Base-by-base conservation (phyloP, 1,140 invertebrate genomes). In the Gryllus bimaculatus region DNA sequence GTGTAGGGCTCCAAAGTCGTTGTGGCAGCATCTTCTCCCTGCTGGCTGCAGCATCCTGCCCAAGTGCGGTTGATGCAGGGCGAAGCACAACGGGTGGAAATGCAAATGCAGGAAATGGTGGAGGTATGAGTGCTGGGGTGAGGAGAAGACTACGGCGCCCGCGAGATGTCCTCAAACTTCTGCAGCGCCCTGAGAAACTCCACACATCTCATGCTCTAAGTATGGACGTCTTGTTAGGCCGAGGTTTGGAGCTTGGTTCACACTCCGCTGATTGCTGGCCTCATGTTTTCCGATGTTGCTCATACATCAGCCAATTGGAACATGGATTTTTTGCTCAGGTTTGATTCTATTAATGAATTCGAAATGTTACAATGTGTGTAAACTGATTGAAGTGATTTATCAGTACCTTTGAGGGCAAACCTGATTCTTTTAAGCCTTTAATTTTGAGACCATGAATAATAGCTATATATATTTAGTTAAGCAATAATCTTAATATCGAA, bases 211-310 rank as follows among this genome's bases (percentile, higher is more conserved):
- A 98, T 84, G 94, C 94, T 3, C 86, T 97, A 73, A 97, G 95
- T 79, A 91, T 98, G 87, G 95, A 98, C 85, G 94, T 97, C 26
- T 89, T 97, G 74, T 88, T 92, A 18, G 88, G 88, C 83, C 90
- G 91, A 82, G 95, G 95, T 47, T 86, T 98, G 48, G 96, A 97
- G 84, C 88, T 98, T 48, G 96, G 94, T 8, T 96, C 94, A 80
- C 95, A 97, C 83, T 94, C 95, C 47, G 90, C 93, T 73, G 94
- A 96, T 80, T 97, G 95, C 83, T 98, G 96, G 96, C 92, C 93
- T 54, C 95, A 97, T 85, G 94, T 98, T 79, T 96, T 98, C 84
- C 89, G 91, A 76, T 92, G 91, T 10, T 96, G 95, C 83, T 89
- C 95, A n/a, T 95, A 96, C 84, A 94, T 97, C 47, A 92, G 93